Evolutionary conservation across 2,888 invertebrate genomes (phyloP).

Genomic region (Clivina fossor): DNA sequence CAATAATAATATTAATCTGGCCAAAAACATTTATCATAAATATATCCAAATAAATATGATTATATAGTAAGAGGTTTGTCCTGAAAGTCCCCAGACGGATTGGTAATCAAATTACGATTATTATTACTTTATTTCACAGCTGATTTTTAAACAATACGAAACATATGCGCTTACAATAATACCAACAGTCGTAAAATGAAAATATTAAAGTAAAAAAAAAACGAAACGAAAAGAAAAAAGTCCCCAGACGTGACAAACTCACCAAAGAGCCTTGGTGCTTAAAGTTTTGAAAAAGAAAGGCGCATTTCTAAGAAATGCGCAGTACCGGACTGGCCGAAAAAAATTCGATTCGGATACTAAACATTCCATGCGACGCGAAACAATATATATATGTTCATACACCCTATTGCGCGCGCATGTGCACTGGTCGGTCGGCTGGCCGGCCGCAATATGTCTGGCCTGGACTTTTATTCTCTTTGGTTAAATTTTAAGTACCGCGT

Average conservation of each 20-base stretch:
- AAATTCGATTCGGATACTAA: constrained; percentile 12
- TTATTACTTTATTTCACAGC: constrained; percentile 27
- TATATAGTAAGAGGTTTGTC: too few relatives aligned
- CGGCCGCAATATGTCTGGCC: too few relatives aligned
- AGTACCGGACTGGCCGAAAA: constrained; percentile 15
- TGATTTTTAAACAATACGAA: constrained; percentile 24
- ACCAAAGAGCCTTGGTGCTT: constrained; percentile 7
- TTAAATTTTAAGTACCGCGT: too few relatives aligned
- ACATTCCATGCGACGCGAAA: too few relatives aligned
- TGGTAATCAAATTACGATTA: constrained; percentile 26
- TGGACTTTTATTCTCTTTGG: too few relatives aligned
- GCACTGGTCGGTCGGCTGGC: too few relatives aligned
- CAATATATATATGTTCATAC: too few relatives aligned
- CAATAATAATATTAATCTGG: too few relatives aligned
- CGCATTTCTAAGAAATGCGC: constrained; percentile 21
- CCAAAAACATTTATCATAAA: too few relatives aligned
- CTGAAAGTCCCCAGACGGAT: constrained; percentile 11
- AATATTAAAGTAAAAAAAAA: too few relatives aligned
- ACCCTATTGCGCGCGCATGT: too few relatives aligned
- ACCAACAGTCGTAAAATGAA: constrained; percentile 24
- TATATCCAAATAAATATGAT: too few relatives aligned
- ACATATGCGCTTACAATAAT: constrained; percentile 17
- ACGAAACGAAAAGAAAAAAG: constrained; percentile 22
- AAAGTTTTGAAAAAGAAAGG: constrained; percentile 24
- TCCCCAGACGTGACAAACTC: constrained; percentile 28